Evolutionary conservation across 1,140 invertebrate genomes (phyloP).

Genomic region (Drosophila dunni): DNA sequence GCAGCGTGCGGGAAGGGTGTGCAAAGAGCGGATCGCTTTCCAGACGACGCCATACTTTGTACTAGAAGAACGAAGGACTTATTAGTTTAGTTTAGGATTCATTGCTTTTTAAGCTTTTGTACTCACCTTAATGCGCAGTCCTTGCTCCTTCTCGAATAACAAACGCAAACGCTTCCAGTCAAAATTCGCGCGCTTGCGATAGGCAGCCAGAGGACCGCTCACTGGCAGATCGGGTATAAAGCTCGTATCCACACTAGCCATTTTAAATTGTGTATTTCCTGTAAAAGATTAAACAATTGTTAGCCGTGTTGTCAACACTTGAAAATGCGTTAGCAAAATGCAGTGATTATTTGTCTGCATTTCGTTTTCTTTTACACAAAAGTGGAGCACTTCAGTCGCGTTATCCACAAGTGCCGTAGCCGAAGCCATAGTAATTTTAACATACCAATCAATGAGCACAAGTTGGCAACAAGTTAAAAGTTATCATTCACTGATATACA

Average conservation of each 20-base stretch:
- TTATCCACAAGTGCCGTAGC: constrained; percentile 4
- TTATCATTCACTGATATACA: constrained; percentile 2
- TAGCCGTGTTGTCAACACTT: constrained; percentile 11
- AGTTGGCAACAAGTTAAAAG: constrained; percentile 21
- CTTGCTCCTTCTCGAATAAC: constrained; percentile 89
- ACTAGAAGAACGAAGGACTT: constrained; percentile 86
- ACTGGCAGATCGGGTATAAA: constrained; percentile 87
- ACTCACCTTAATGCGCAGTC: constrained; percentile 89
- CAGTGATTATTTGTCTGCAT: constrained; percentile 12
- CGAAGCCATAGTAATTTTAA: constrained; percentile 48
- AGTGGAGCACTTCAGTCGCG: constrained; percentile 38
- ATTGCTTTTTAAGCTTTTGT: background rate
- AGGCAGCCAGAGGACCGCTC: constrained; percentile 89
- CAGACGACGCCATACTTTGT: constrained; percentile 92
- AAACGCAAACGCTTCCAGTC: constrained; percentile 92
- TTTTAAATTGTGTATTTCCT: constrained; percentile 12
- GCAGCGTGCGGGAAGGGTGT: constrained; percentile 85
- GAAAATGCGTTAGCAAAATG: constrained; percentile 12
- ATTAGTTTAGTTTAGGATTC: background rate
- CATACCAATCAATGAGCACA: background rate
- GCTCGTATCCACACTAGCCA: constrained; percentile 72
- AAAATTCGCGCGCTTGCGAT: constrained; percentile 90
- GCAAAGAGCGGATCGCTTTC: constrained; percentile 93
- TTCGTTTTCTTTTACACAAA: constrained; percentile 12
- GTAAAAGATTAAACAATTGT: constrained; percentile 2